phyloP scores from a whole-genome alignment of 2,797 vertebrate genomes.

The Enteromius unitaeniatus region DNA sequence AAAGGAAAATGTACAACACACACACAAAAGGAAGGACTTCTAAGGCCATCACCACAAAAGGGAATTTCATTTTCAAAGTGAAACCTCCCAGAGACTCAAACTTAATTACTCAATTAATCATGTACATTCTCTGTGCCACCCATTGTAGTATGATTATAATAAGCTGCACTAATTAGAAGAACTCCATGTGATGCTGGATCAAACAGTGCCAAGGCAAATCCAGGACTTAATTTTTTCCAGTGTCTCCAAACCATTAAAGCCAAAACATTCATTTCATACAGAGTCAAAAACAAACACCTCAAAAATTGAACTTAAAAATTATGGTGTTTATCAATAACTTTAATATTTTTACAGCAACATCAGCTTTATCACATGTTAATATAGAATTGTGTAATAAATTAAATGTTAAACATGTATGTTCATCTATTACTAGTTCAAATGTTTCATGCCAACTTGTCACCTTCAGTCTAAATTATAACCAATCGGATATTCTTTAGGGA shows the following conservation, averaged over 20 bases:
- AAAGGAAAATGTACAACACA: not conserved
- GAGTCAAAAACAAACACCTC: not conserved
- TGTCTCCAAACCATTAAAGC: slow-evolving; percentile 13
- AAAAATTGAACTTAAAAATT: not conserved
- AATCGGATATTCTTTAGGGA: not conserved
- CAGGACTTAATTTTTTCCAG: not conserved
- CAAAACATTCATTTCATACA: not conserved
- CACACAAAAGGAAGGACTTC: slow-evolving; percentile 7
- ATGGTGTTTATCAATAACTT: not conserved
- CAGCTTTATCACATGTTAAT: not conserved
- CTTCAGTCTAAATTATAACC: not conserved
- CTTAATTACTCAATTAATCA: slow-evolving; percentile 45
- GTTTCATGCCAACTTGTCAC: not conserved
- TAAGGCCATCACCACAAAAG: slow-evolving; percentile 37
- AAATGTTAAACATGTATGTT: not conserved
- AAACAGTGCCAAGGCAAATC: slow-evolving; percentile 22
- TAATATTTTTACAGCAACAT: not conserved
- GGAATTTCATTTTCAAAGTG: slow-evolving; percentile 16
- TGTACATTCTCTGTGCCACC: slow-evolving; percentile 34
- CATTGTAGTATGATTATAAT: slow-evolving; percentile 45
- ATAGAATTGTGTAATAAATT: not conserved
- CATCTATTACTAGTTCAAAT: not conserved
- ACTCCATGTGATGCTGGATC: slow-evolving; percentile 37
- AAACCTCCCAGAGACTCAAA: slow-evolving; percentile 42
- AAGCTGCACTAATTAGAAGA: slow-evolving; percentile 38